Base-by-base conservation (phyloP, 1,140 invertebrate genomes). In the Zaprionus ghesquierei region DNA sequence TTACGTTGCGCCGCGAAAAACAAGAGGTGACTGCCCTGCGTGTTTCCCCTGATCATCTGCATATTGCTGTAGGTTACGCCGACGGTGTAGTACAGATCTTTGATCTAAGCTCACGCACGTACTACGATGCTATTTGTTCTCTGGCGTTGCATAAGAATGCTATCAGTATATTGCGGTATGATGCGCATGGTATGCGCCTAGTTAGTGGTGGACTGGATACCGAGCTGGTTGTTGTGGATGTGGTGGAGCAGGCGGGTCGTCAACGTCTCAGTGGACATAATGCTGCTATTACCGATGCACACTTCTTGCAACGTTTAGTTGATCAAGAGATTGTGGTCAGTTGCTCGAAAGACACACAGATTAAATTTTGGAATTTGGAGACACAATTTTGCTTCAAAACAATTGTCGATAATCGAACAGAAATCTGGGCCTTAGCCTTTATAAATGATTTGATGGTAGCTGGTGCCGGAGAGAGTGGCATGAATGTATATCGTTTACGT, bases 311-410 rank as follows among this genome's bases (percentile, higher is more conserved):
- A 25, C 92, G 94, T 29, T 49, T 91, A 5, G 89, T 81, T 9
- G 84, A 89, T 55, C 91, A 93, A 27, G 93, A 94, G 41, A 95
- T 98, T 81, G 95, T 98, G 76, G 94, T 99, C 9, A 97, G 98
- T 74, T 95, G 96, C 56, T 99, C 98, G 2, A 98, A 98, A 92
- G 99, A 99, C 92, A 96, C 96, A 13, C 97, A 97, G 92, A 94
- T 99, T 0, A 99, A 99, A 91, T 98, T 99, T 91, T 99, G 98
- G 98, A 97, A 99, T 93, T 92, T 99, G 59, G 95, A 97, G 71
- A 98, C 96, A 22, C 96, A 98, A 82, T 97, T 98, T 89, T 99
- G 98, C 92, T 99, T 99, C 82, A 97, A 97, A 92, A 99, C 99
- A 8, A 93, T 99, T 18, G 94, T 95, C 49, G 96, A 95, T 59